These are phyloP conservation scores for Puntigrus tetrazona DNA, from an alignment of 2,113 vertebrate genomes.

Conservation along the genomic window DNA sequence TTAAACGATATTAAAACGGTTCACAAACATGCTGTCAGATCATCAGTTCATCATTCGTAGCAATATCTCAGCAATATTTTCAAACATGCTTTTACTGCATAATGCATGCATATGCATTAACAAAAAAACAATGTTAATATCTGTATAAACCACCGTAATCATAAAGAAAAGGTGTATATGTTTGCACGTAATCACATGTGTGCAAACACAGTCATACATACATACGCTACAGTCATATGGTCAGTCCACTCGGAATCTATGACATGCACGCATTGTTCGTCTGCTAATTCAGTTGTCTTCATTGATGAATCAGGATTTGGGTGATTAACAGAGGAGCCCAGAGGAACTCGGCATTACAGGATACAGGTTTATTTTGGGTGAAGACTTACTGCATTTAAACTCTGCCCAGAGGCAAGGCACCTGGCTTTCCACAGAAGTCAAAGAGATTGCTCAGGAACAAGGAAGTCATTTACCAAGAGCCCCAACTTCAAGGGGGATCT, in stretches of 20 bases:
- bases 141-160: too few species aligned
- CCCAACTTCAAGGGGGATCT: constrained; percentile 65
- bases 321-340: constrained; percentile 55
- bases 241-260: not conserved
- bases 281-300: constrained; percentile 36
- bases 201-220: not conserved
- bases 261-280: constrained; percentile 2
- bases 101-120: not conserved
- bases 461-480: constrained; percentile 70
- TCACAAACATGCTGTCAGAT: not conserved
- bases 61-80: too few species aligned
- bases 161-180: not conserved
- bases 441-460: constrained; percentile 71
- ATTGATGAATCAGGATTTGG: constrained; percentile 9
- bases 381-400: constrained; percentile 59
- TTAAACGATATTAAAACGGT: not conserved
- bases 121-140: not conserved
- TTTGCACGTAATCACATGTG: not conserved
- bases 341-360: constrained; percentile 66
- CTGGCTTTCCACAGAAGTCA: constrained; percentile 70
- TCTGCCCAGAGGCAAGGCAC: constrained; percentile 68
- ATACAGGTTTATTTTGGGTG: constrained; percentile 66
- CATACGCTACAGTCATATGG: too few species aligned
- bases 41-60: not conserved
- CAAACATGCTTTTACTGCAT: not conserved